Percentiles rank a stretch among this genome's conserved stretches.
These are phyloP conservation scores for Gisinianus flammeolus DNA, from an alignment of 2,888 invertebrate species.

Conservation along the genomic window DNA sequence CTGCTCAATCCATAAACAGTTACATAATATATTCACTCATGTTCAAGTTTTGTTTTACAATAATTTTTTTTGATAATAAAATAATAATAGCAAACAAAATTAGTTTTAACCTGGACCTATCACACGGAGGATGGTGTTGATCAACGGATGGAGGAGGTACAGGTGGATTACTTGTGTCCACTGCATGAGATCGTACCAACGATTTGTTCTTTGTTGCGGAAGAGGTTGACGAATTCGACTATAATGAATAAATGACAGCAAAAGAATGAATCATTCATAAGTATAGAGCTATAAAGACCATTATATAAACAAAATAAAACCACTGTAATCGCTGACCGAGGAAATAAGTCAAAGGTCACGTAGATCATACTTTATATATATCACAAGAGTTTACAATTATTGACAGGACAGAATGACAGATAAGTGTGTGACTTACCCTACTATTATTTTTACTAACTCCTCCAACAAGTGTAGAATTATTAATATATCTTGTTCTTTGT, in stretches of 20 bases:
- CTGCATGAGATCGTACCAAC: constrained; percentile 86
- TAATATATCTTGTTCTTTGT: constrained; percentile 37
- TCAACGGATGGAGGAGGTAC: neutral
- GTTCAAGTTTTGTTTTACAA: no score
- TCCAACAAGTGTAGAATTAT: constrained; percentile 36
- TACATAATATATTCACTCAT: no score
- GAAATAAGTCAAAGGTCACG: no score
- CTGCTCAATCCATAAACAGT: no score
- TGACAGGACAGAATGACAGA: neutral
- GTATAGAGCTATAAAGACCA: neutral
- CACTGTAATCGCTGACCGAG: no score
- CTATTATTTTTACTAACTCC: constrained; percentile 35
- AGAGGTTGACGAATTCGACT: constrained; percentile 65
- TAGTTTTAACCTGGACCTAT: no score
- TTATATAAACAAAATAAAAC: no score
- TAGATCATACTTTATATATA: no score
- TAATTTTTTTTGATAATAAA: no score
- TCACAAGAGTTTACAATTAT: no score
- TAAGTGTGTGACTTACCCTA: constrained; percentile 30
- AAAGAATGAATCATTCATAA: neutral
- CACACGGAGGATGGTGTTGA: no score
- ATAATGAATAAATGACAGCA: constrained; percentile 56
- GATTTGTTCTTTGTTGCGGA: constrained; percentile 74
- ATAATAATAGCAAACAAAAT: no score
- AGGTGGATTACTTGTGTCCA: constrained; percentile 77